Evolutionary conservation across 2,113 vertebrate genomes (phyloP).

Genomic region (Siniperca knerii): DNA sequence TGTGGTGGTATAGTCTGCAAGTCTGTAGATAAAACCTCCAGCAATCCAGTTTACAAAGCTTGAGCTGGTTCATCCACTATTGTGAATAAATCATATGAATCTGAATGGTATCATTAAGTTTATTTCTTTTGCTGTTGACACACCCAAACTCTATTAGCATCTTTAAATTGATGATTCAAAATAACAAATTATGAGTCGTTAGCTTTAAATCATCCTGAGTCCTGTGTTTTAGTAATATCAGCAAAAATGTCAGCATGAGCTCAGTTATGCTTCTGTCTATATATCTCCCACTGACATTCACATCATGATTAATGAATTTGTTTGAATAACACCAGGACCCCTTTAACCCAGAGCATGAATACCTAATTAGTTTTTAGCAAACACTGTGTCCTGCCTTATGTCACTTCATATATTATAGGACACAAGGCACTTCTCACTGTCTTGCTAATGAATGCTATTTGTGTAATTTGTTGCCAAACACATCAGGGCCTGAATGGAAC

Average conservation of each 20-base stretch:
- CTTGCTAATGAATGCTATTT: slow-evolving; percentile 53
- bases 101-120: not conserved
- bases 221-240: slow-evolving; percentile 26
- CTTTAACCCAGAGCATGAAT: slow-evolving; percentile 63
- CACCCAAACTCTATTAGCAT: not conserved
- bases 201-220: not conserved
- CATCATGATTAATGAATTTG: slow-evolving; percentile 67
- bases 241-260: slow-evolving; percentile 13
- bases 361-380: slow-evolving; percentile 69
- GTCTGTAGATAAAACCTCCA: not conserved
- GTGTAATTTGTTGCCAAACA: slow-evolving; percentile 57
- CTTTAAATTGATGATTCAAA: slow-evolving; percentile 6
- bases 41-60: not conserved
- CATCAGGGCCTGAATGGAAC: not conserved
- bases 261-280: slow-evolving; percentile 14
- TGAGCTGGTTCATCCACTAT: not conserved
- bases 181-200: not conserved
- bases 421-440: slow-evolving; percentile 22
- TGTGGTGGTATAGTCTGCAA: not conserved
- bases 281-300: slow-evolving; percentile 36
- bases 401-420: slow-evolving; percentile 50
- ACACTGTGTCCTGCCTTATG: slow-evolving; percentile 51
- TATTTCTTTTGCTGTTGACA: not conserved
- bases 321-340: slow-evolving; percentile 67
- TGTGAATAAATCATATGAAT: not conserved